Evolutionary conservation across 2,888 invertebrate species (phyloP), one percentile per base, ranked within the genome.

Genomic region (Rosalia funebris): DNA sequence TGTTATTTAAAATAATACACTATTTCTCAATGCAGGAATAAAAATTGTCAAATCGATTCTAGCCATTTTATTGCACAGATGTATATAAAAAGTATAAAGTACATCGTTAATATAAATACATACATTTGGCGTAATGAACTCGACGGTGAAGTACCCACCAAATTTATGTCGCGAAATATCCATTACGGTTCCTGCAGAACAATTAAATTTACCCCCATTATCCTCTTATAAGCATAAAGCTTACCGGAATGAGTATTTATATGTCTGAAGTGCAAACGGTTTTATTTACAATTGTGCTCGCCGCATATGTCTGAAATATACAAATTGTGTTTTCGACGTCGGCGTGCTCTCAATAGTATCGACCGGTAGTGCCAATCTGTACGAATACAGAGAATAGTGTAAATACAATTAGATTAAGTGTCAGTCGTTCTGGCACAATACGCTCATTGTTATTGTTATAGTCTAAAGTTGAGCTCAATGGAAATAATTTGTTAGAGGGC

Each of bases 381-480:
- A 65, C 60, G 56, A 60, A 65, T 66, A 53, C 61, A 12, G 59
- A 68, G 73, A 73, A 75, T 68, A 69, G 71, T 75, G 76, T 75
- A 77, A 77, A 77, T 74, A 77, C 77, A 76, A 77, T 76, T 76
- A 76, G 71, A 77, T 77, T 75, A 74, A 76, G 74, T 73, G 72
- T 71, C 70, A 66, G 71, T 60, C 70, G 62, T 71, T 69, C 69
- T 67, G 71, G 69, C 71, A 71, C 65, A 73, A 72, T 71, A 71
- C 74, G 68, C 77, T 77, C 75, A 77, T 73, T 76, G 74, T 76
- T 77, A 77, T 75, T 76, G 77, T 75, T 77, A 75, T 76, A 62
- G 75, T 66, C 65, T 60, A 63, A 73, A 71, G 62, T 72, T 65
- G 68, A 66, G 62, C 69, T 72, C 69, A 74, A 75, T 71, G 71